Base-by-base conservation (phyloP, 30 jellyfish, hydroid and myxozoan species). In the Hydractinia symbiolongicarpus region DNA sequence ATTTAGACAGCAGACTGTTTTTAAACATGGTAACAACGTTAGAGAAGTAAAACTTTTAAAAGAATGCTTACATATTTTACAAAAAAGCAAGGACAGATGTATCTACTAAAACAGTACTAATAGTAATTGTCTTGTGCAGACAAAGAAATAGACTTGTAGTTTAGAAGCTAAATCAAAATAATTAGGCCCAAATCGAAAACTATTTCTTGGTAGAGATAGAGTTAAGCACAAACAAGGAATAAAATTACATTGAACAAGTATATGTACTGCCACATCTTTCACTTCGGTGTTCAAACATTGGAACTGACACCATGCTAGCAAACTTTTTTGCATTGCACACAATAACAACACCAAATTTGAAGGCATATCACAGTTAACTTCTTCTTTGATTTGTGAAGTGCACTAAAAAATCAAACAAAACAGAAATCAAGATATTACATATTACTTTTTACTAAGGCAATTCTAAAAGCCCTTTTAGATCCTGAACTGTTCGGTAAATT, bases 241-340 rank as follows among this genome's bases (percentile, higher is more conserved):
- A 4, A 76, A 76, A 9, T 84, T 67, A 90, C 97, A 90, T 72
- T 90, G 90, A 4, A 53, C 55, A 44, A 90, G 84, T 57, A 90
- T 79, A 66, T 85, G 52, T 16, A 62, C 67, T 16, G 93, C 95
- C 30, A 79, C 76, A 4, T 72, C 11, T 62, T 60, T 81, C 9
- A 90, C 81, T 67, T 71, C 88, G 4, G 54, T 64, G 57, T 79
- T 61, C 8, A 16, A 66, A 66, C 97, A 90, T 51, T 90, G 89
- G 4, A 89, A 76, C 60, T 90, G 92, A 53, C 97, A 90, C 97
- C 97, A 90, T 53, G 85, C 79, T 44, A 90, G 84, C n/a, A 90
- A 86, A 60, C 95, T 90, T 83, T 90, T 90, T 76, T 90, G 97
- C 97, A 90, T 77, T 30, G 97, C 94, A 61, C 95, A 79, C 17